Evolutionary conservation across 2,888 invertebrate genomes (phyloP), one percentile per base, ranked within the genome.

Genomic region (Drosophila mettleri): DNA sequence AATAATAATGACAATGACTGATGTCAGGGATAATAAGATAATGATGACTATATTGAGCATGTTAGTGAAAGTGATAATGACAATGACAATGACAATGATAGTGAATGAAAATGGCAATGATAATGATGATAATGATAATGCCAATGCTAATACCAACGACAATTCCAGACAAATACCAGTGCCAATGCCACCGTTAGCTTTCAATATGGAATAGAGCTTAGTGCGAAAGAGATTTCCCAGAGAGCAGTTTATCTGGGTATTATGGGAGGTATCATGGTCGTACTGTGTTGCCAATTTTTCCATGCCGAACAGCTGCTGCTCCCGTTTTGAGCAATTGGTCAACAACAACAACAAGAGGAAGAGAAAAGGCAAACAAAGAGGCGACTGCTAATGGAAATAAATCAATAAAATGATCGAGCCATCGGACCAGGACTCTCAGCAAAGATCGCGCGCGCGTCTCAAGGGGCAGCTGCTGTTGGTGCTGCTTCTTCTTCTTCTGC

Each of bases 361-460:
- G 20, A 48, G 9, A 16, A n/a, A 38, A 18, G 57, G 22, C 16
- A 24, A 53, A 48, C 12, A 49, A 33, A 29, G 27, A 41, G 29
- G 41, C 43, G 62, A 68, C 54, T 61, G 60, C 48, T 58, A 49
- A 58, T 55, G 52, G 46, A 61, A 80, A 80, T 80, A 85, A 80
- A 80, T 80, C 80, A 80, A 87, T 85, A 61, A 63, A 41, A 84
- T 69, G 68, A 53, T 41, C 74, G 33, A 27, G n/a, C 43, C n/a
- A n/a, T n/a, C 52, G 22, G 49, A 48, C 31, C 12, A 10, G 58
- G 22, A 69, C 51, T 39, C 49, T 16, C 31, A 3, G 18, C 27
- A 18, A 9, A 33, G 45, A 39, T 16, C 27, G 70, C 61, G 75
- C 74, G 67, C 38, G 33, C 45, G 49, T 33, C 38, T 49, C 36